A percentile compares a stretch with the other conserved stretches of the same genome.
Conservation (phyloP, 2,113 vertebrate genomes). For the Loxodonta africana region DNA sequence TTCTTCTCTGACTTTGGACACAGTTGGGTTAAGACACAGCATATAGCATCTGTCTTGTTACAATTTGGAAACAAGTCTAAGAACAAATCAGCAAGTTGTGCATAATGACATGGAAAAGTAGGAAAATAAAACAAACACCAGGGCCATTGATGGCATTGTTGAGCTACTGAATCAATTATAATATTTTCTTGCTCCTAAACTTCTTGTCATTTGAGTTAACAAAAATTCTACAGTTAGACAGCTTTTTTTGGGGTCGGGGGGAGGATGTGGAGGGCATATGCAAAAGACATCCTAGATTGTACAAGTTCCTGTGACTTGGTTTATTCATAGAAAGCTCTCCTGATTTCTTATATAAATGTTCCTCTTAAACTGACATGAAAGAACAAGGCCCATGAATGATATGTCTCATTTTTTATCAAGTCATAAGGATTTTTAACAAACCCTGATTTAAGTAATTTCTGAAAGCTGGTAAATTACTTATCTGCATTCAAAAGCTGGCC, state of each 20-base stretch:
- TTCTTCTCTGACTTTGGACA: neutral
- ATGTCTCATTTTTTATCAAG: neutral
- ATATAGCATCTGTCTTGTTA: neutral
- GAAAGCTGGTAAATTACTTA: neutral
- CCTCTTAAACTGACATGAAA: neutral
- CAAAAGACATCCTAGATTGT: neutral
- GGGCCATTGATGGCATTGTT: neutral
- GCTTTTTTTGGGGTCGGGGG: neutral
- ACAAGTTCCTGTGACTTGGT: neutral
- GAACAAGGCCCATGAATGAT: neutral
- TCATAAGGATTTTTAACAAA: neutral
- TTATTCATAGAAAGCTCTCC: neutral
- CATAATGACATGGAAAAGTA: neutral
- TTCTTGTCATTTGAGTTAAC: neutral
- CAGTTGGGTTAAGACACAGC: neutral
- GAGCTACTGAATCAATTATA: neutral
- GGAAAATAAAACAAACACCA: neutral
- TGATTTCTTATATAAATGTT: neutral
- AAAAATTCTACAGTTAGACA: neutral
- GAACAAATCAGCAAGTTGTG: neutral
- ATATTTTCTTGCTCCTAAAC: neutral
- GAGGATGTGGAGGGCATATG: neutral
- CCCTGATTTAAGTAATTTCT: neutral
- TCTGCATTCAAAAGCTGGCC: neutral
- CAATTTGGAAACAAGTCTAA: neutral